Evolutionary conservation across 2,113 vertebrate species (phyloP), one percentile per base, ranked within the genome.

Genomic region (Protobothrops mucrosquamatus): DNA sequence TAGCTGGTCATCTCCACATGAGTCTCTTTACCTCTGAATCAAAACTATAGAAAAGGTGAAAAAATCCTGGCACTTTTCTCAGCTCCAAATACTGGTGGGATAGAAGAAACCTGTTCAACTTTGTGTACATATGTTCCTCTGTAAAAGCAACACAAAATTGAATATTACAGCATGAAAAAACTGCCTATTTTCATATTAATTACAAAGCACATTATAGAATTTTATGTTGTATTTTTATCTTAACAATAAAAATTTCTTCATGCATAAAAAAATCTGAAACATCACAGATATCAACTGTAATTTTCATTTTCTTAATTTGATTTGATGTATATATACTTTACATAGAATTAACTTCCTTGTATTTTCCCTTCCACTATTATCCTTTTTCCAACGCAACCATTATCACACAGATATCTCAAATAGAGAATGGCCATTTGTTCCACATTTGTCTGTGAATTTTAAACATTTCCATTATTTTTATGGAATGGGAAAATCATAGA

Each of bases 121-220:
- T 98, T 96, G 98, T 86, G 91, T 99, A 99, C 99, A 99, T 99
- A 97, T 99, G 98, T 55, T 99, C 98, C 98, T 99, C 99, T 99
- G 96, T 55, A 85, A 95, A 93, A 3, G 61, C 87, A 81, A 39
- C 74, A 43, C 18, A 81, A 22, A 81, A 43, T 43, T 43, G 18
- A 81, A 81, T 9, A 81, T 81, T 81, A 43, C 39, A 81, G 34
- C 34, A 81, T 43, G 3, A 81, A 90, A 94, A 90, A 88, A 89
- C 81, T 6, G 2, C 39, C 91, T 87, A 92, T 0, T 1, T 1
- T 24, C 91, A 8, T 4, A 87, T 91, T 0, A 12, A 0, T 57
- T 88, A 3, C 46, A n/a, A 52, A 91, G 24, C 23, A 54, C 86
- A 43, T 3, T 56, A 52, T 48, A 89, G 51, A 92, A 81, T 48